Evolutionary conservation across 2,888 invertebrate genomes (phyloP).

Genomic region (Camptogramma bilineatum): DNA sequence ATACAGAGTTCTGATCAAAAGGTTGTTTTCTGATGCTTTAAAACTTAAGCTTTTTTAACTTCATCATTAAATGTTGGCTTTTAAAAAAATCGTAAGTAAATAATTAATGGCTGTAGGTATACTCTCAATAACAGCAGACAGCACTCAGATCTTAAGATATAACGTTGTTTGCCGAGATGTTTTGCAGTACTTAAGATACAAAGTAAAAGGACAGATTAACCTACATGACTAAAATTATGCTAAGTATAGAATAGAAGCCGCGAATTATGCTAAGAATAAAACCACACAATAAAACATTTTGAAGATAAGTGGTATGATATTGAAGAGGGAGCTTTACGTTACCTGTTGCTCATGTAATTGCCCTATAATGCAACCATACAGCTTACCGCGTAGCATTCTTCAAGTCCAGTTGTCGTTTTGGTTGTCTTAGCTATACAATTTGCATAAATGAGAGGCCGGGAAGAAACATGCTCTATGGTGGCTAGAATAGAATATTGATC

Average conservation of each 20-base stretch:
- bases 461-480: not conserved
- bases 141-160: not conserved
- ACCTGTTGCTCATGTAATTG: slow-evolving; percentile 7
- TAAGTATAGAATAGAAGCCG: not conserved
- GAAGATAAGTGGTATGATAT: slow-evolving; percentile 9
- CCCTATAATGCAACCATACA: slow-evolving; percentile 9
- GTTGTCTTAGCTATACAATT: slow-evolving; percentile 15
- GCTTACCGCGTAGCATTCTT: slow-evolving; percentile 14
- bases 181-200: not conserved
- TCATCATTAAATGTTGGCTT: too few species aligned
- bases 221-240: not conserved
- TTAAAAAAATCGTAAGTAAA: too few species aligned
- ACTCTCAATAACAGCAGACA: too few species aligned
- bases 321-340: slow-evolving; percentile 2
- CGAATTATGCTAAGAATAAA: slow-evolving; percentile 1
- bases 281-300: slow-evolving; percentile 6
- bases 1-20: not conserved
- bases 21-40: not conserved
- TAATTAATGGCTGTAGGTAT: too few species aligned
- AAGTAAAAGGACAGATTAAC: not conserved
- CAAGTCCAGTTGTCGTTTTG: slow-evolving; percentile 8
- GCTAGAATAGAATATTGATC: not conserved
- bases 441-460: not conserved
- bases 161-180: not conserved
- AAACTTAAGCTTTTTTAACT: too few species aligned